phyloP scores from a whole-genome alignment of 2,888 invertebrate genomes.

The Drosophila mimetica region DNA sequence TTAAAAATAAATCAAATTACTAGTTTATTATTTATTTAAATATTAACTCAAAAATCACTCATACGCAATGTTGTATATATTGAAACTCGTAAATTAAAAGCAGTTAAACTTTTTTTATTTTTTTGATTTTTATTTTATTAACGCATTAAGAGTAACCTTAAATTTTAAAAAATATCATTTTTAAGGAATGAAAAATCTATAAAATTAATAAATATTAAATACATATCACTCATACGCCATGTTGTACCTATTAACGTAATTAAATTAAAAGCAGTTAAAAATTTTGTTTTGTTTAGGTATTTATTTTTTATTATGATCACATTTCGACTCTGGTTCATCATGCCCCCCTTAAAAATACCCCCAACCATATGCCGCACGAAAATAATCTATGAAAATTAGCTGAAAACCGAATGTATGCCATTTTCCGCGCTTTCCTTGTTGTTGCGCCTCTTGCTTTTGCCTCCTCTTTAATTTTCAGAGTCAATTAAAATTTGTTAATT shows the following conservation, averaged over 20 bases:
- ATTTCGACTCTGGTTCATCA: too few species aligned
- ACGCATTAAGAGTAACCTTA: too few species aligned
- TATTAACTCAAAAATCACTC: constrained; percentile 1
- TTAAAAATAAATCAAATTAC: too few species aligned
- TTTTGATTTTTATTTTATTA: too few species aligned
- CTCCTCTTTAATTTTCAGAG: constrained; percentile 71
- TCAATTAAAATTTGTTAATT: constrained; percentile 78
- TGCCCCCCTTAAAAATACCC: constrained; percentile 1
- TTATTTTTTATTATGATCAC: too few species aligned
- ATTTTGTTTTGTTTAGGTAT: too few species aligned
- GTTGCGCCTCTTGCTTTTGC: constrained; percentile 24
- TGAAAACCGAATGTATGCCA: constrained; percentile 53
- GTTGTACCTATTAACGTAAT: neutral
- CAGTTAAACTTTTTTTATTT: too few species aligned
- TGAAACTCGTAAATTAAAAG: neutral
- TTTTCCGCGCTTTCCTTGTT: constrained; percentile 25
- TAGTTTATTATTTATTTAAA: too few species aligned
- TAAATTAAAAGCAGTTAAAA: too few species aligned
- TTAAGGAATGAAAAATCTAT: too few species aligned
- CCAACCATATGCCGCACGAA: constrained; percentile 15
- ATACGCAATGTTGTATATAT: neutral
- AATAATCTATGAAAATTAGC: constrained; percentile 60
- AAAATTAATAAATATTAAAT: too few species aligned
- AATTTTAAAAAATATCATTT: too few species aligned
- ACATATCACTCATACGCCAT: neutral